phyloP scores from a whole-genome alignment of 2,888 invertebrate genomes.

The Andrena camellia region DNA sequence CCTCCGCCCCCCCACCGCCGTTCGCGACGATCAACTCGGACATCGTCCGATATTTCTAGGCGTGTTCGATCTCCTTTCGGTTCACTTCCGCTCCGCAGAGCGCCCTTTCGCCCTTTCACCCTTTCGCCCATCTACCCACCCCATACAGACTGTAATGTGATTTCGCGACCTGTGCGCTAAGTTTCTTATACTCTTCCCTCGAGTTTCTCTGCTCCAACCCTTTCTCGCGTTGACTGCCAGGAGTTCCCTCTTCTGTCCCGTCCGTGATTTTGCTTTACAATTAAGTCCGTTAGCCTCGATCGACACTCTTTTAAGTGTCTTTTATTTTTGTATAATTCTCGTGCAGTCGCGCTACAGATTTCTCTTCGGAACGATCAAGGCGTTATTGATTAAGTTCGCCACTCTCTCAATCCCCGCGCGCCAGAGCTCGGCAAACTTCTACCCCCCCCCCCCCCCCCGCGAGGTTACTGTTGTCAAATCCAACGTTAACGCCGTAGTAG shows the following conservation, averaged over 20 bases:
- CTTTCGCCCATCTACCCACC: slow-evolving; percentile 44
- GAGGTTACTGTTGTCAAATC: slow-evolving; percentile 34
- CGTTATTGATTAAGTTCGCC: slow-evolving; percentile 4
- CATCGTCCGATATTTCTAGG: slow-evolving; percentile 56
- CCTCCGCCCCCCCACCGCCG: slow-evolving; percentile 12
- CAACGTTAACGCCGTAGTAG: slow-evolving; percentile 10
- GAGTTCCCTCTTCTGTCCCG: not conserved
- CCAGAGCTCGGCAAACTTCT: slow-evolving; percentile 9
- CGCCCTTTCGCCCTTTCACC: slow-evolving; percentile 40
- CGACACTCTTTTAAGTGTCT: not conserved
- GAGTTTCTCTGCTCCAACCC: not conserved
- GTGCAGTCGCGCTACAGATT: too few relatives aligned
- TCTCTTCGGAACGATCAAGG: not conserved
- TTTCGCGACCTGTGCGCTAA: slow-evolving; percentile 8
- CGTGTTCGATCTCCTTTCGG: slow-evolving; percentile 38
- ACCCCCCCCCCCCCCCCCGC: not conserved
- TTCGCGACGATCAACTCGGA: slow-evolving; percentile 45
- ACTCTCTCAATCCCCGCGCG: not conserved
- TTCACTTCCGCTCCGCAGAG: slow-evolving; percentile 30
- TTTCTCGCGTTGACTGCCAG: not conserved
- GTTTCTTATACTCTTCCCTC: not conserved
- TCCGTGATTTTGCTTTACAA: not conserved
- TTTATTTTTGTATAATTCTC: too few relatives aligned
- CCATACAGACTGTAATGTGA: not conserved
- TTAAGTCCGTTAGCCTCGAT: not conserved